These are phyloP conservation scores for Gallinago paraguaiae DNA, from an alignment of 2,113 vertebrate genomes.

Conservation along the genomic window DNA sequence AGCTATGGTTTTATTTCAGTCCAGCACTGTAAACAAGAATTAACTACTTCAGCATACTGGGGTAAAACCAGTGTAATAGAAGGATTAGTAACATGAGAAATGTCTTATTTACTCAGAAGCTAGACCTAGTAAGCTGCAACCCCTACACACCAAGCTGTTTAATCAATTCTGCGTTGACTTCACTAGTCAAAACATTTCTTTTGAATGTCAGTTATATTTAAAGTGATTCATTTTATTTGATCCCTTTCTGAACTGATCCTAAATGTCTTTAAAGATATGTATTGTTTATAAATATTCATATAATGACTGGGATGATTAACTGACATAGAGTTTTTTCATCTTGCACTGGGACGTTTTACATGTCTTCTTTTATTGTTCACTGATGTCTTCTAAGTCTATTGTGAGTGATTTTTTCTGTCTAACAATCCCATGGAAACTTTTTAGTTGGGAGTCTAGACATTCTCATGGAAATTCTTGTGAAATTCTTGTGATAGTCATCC, in stretches of 20 bases:
- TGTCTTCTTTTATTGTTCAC: not conserved
- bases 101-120: not conserved
- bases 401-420: not conserved
- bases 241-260: not conserved
- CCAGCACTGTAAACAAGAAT: not conserved
- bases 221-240: not conserved
- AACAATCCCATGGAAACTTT: not conserved
- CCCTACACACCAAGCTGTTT: not conserved
- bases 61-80: not conserved
- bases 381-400: not conserved
- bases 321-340: not conserved
- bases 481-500: too few species aligned
- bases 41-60: not conserved
- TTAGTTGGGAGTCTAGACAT: not conserved
- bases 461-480: not conserved
- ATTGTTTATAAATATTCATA: not conserved
- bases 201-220: not conserved
- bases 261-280: not conserved
- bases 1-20: not conserved
- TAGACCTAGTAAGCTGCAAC: not conserved
- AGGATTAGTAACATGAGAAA: not conserved
- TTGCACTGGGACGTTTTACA: not conserved
- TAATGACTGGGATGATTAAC: not conserved
- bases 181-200: slow-evolving; percentile 1
- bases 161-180: slow-evolving; percentile 14